Conservation (phyloP, 2,888 invertebrate species). For the Scaptomyza flava region DNA sequence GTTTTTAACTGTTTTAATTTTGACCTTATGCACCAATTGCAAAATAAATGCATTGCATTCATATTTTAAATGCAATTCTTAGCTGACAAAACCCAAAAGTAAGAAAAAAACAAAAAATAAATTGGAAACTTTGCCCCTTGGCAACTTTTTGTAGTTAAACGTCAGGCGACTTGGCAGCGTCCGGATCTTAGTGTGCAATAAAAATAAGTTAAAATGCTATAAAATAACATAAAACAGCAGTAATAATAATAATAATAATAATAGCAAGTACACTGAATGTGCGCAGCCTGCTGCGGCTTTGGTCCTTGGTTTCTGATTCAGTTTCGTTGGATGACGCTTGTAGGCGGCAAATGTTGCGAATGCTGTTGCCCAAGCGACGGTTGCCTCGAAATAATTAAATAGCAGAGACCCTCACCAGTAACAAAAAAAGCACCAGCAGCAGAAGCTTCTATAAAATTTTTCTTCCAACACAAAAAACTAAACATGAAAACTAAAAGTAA, state of each 20-base stretch:
- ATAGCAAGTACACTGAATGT: constrained; percentile 43
- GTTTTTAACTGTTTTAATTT: background rate
- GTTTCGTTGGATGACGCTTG: constrained; percentile 14
- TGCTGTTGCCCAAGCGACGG: constrained; percentile 22
- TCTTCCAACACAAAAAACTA: constrained; percentile 15
- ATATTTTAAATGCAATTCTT: constrained; percentile 12
- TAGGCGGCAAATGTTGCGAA: constrained; percentile 14
- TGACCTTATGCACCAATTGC: background rate
- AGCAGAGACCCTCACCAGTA: constrained; percentile 27
- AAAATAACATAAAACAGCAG: constrained; percentile 68
- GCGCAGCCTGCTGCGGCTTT: constrained; percentile 43
- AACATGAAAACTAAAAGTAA: constrained; percentile 52
- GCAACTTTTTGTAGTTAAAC: constrained; percentile 15
- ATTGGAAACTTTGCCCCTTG: constrained; percentile 19
- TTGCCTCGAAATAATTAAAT: constrained; percentile 68
- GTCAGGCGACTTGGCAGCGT: background rate
- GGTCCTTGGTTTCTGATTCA: background rate
- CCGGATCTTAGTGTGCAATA: constrained; percentile 42
- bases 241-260: constrained; percentile 53
- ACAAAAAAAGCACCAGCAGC: background rate
- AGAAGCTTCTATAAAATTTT: constrained; percentile 10
- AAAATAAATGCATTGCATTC: constrained; percentile 21
- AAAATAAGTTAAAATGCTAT: constrained; percentile 63
- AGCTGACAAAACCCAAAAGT: constrained; percentile 3
- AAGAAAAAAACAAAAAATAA: background rate